These are phyloP conservation scores for Myotis findleyi DNA, from an alignment of 2,797 vertebrate genomes.

Conservation along the genomic window DNA sequence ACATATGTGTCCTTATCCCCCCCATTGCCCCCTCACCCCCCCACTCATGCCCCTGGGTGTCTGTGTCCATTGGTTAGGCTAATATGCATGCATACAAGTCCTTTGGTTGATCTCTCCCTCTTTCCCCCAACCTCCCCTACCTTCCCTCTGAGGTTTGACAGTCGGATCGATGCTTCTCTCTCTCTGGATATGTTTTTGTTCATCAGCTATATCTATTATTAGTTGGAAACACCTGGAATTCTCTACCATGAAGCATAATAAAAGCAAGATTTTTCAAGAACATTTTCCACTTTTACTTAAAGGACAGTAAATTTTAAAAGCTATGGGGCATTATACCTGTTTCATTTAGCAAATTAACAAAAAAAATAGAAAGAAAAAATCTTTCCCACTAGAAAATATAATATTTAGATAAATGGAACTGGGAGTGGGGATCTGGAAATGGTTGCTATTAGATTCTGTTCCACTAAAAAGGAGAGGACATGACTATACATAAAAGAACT, in stretches of 20 bases:
- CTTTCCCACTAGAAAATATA: not conserved
- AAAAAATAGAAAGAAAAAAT: not conserved
- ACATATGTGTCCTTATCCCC: too few species aligned
- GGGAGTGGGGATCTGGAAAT: not conserved
- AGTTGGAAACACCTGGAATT: not conserved
- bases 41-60: too few species aligned
- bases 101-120: too few species aligned
- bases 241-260: not conserved
- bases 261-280: not conserved
- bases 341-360: not conserved
- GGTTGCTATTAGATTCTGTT: not conserved
- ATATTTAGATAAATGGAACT: not conserved
- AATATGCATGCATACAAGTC: too few species aligned
- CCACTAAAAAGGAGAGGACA: not conserved
- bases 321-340: not conserved
- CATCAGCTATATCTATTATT: not conserved
- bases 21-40: too few species aligned
- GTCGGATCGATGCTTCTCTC: too few species aligned
- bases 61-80: too few species aligned
- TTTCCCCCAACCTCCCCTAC: too few species aligned
- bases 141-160: too few species aligned
- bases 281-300: not conserved
- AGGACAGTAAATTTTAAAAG: not conserved
- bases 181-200: too few species aligned
- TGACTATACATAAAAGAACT: not conserved